These are phyloP conservation scores for Lamprotornis superbus DNA, from an alignment of 2,113 vertebrate species.

Conservation along the genomic window DNA sequence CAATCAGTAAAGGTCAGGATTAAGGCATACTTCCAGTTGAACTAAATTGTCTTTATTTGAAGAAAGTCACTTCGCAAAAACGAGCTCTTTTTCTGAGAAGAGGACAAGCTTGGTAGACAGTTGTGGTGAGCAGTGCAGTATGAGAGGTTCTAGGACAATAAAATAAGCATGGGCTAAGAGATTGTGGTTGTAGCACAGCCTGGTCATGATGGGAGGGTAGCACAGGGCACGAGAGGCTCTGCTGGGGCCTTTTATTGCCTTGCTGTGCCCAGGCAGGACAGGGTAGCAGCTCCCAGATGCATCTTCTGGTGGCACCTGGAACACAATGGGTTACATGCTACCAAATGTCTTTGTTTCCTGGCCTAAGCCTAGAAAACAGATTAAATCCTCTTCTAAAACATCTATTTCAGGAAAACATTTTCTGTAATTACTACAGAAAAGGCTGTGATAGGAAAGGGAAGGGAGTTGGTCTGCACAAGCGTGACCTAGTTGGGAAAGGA, in stretches of 20 bases:
- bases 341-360: neutral
- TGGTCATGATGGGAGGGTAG: neutral
- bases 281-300: neutral
- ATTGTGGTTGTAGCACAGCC: neutral
- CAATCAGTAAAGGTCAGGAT: neutral
- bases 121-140: neutral
- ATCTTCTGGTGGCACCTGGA: neutral
- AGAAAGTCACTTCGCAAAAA: neutral
- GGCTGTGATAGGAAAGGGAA: constrained; percentile 1
- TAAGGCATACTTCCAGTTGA: neutral
- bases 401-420: neutral
- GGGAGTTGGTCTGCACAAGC: neutral
- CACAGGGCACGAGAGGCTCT: neutral
- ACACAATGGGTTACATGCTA: neutral
- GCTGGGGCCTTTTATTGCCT: neutral
- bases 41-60: neutral
- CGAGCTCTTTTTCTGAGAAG: neutral
- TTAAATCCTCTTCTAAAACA: neutral
- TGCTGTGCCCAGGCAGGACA: neutral
- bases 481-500: neutral
- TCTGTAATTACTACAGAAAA: constrained; percentile 6
- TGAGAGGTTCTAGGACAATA: neutral
- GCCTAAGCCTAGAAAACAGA: neutral
- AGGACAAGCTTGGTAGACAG: neutral
- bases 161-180: neutral